Conservation (phyloP, 1,140 invertebrate genomes). For the Diuraphis noxia region DNA sequence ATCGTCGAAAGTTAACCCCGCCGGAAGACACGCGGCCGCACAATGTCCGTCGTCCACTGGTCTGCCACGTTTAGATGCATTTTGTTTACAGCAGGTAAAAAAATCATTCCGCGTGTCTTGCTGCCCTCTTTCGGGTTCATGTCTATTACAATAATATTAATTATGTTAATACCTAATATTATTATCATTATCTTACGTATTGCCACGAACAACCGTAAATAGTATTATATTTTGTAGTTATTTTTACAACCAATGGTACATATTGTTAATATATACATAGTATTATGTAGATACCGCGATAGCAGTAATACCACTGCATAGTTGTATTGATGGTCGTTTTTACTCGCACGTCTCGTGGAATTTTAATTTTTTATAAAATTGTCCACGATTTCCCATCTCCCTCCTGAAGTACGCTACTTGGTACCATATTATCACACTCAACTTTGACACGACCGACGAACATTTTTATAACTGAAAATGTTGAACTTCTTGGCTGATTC, state of each 20-base stretch:
- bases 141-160: too few species aligned
- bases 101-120: neutral
- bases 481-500: too few species aligned
- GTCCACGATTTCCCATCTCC: neutral
- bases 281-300: neutral
- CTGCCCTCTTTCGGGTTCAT: neutral
- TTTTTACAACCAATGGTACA: too few species aligned
- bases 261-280: neutral
- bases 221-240: too few species aligned
- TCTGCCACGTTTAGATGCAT: neutral
- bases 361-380: neutral
- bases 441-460: neutral
- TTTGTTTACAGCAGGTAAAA: conserved; percentile 3
- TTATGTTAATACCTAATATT: too few species aligned
- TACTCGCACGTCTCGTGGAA: neutral
- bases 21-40: neutral
- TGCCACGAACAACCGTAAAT: too few species aligned
- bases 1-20: too few species aligned
- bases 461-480: neutral
- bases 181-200: too few species aligned
- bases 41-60: neutral
- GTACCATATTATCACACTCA: neutral
- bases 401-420: neutral
- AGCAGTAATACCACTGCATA: neutral
- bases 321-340: neutral